Base-by-base conservation (phyloP, 2,797 vertebrate species). In the Mormyrus hasselquistii region DNA sequence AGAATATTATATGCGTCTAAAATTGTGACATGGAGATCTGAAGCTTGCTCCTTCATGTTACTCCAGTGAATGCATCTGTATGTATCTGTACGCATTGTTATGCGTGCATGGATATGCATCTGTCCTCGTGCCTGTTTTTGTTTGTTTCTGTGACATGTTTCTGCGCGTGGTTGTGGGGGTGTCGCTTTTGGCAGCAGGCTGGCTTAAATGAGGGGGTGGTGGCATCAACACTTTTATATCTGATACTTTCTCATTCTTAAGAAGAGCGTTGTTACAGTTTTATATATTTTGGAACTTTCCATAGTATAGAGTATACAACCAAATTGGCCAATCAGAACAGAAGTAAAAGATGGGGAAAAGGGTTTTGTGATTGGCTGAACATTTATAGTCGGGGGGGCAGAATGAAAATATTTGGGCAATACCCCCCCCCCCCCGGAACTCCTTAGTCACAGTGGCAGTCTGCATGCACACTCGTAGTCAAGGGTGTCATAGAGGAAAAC, bases 1-100 rank as follows among this genome's bases (percentile, higher is more conserved):
- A 22, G 49, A 57, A 88, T 82, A 82, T 83, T 38, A 88, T 47
- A 69, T 88, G 76, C 14, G n/a, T 76, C 76, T 19, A 34, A 88
- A 82, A 44, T 34, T 4, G 41, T 88, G 65, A 55, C 69, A 79
- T 53, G 25, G 76, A 53, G 25, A 86, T 86, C 47, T 53, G 50
- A 53, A 16, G 50, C 19, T 12, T 29, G 22, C 25, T 16, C 83
- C 50, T 86, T 34, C 25, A 29, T 7, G 50, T 34, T 7, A 16
- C 65, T 88, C 65, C 47, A 50, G 82, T 57, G 85, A 41, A 34
- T 59, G 25, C 14, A 16, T 34, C 25, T 49, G n/a, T 9, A 29
- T 73, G 19, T 10, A 34, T 29, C 44, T 19, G 87, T 41, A 10
- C 0, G 44, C 8, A 44, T 5, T 47, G 65, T n/a, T 38, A 47